Conservation (phyloP, 1,140 invertebrate genomes). For the Meteorus sp. region DNA sequence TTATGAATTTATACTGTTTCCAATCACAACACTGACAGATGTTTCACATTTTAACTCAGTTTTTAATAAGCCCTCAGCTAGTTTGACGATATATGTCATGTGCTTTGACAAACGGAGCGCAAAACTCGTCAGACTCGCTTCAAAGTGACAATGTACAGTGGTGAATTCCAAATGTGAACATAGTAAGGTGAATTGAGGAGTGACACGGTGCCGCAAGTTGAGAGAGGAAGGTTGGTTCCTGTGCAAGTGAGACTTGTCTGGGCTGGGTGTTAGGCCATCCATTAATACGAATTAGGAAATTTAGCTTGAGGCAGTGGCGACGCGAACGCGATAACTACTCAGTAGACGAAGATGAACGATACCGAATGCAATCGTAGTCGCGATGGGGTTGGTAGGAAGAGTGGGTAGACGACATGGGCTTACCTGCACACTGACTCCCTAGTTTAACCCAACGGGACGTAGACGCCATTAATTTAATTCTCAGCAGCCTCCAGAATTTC, state of each 20-base stretch:
- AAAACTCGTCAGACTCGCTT: slow-evolving; percentile 19
- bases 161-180: not conserved
- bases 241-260: slow-evolving; percentile 18
- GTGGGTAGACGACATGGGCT: not conserved
- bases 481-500: slow-evolving; percentile 24
- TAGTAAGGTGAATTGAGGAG: not conserved
- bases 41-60: slow-evolving; percentile 2
- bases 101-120: not conserved
- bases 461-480: slow-evolving; percentile 30
- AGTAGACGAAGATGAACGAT: slow-evolving; percentile 2
- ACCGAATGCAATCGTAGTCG: not conserved
- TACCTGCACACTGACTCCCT: not conserved
- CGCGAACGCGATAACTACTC: slow-evolving; percentile 20
- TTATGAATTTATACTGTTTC: too few species aligned
- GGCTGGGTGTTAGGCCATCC: slow-evolving; percentile 46
- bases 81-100: slow-evolving; percentile 22
- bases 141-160: slow-evolving; percentile 3
- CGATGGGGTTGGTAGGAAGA: not conserved
- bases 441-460: slow-evolving; percentile 22
- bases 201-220: not conserved
- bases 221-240: slow-evolving; percentile 18
- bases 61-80: slow-evolving; percentile 22
- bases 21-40: too few species aligned
- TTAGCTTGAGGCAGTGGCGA: slow-evolving; percentile 38
- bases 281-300: slow-evolving; percentile 54